Evolutionary conservation across 2,113 vertebrate genomes (phyloP).

Genomic region (Tragelaphus strepsiceros): DNA sequence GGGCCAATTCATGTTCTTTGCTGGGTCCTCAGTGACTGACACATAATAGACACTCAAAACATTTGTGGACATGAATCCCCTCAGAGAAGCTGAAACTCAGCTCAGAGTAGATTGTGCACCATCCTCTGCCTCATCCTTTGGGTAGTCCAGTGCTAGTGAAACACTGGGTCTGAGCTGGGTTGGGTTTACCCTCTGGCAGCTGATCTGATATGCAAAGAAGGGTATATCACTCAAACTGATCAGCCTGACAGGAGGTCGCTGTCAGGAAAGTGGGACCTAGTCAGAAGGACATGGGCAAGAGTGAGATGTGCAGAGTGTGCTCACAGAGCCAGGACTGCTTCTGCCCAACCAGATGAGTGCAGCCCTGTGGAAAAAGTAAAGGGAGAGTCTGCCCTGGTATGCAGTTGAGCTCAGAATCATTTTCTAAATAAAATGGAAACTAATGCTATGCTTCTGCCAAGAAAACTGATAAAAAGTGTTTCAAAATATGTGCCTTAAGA

Average conservation of each 20-base stretch:
- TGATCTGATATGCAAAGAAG: neutral
- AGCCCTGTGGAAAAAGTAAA: neutral
- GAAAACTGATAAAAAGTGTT: neutral
- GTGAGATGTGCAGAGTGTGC: neutral
- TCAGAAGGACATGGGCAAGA: neutral
- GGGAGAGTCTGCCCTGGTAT: neutral
- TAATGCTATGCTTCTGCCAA: neutral
- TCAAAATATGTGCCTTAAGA: neutral
- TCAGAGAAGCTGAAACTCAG: neutral
- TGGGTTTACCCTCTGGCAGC: neutral
- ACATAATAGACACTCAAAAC: neutral
- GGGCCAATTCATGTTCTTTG: neutral
- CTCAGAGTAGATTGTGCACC: neutral
- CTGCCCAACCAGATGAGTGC: neutral
- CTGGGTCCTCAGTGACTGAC: neutral
- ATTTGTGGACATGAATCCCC: neutral
- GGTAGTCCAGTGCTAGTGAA: neutral
- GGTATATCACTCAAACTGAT: neutral
- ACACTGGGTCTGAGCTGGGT: neutral
- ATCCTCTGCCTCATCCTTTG: neutral
- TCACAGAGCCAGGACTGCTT: neutral
- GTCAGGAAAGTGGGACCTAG: neutral
- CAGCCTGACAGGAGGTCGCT: neutral
- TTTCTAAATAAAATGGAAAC: constrained; percentile 1
- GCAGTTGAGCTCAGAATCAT: neutral